Conservation (phyloP, 1,140 invertebrate species). For the Brachionus manjavacas region DNA sequence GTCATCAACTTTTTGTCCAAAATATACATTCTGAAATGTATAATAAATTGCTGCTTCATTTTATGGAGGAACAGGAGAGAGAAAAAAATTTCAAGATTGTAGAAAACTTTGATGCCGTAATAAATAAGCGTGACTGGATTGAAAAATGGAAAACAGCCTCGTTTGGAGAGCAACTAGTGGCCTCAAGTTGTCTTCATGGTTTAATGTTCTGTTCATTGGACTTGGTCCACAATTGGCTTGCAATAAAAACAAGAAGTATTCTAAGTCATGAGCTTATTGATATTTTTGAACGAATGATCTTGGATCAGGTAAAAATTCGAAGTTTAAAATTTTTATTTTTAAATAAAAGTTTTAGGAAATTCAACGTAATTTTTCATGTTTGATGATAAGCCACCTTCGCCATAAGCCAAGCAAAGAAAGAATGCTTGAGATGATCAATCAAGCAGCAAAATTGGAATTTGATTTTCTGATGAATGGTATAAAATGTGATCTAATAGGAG, state of each 20-base stretch:
- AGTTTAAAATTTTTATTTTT: not conserved
- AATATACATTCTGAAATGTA: slow-evolving; percentile 42
- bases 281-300: slow-evolving; percentile 32
- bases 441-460: slow-evolving; percentile 34
- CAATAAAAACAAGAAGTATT: not conserved
- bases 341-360: not conserved
- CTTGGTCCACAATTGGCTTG: not conserved
- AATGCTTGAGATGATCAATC: slow-evolving; percentile 30
- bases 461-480: slow-evolving; percentile 36
- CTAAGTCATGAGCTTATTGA: not conserved
- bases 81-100: slow-evolving; percentile 34
- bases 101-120: slow-evolving; percentile 27
- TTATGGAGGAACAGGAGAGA: slow-evolving; percentile 5
- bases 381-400: slow-evolving; percentile 16
- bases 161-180: slow-evolving; percentile 23
- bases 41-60: slow-evolving; percentile 17
- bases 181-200: slow-evolving; percentile 31
- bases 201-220: slow-evolving; percentile 20
- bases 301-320: slow-evolving; percentile 3
- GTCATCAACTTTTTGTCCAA: slow-evolving; percentile 40
- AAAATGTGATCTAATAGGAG: slow-evolving; percentile 7
- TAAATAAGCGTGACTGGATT: slow-evolving; percentile 17
- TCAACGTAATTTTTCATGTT: slow-evolving; percentile 32
- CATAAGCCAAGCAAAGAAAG: slow-evolving; percentile 28
- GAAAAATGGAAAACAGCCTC: not conserved